phyloP scores from a whole-genome alignment of 2,888 invertebrate species.

The Carabus problematicus region DNA sequence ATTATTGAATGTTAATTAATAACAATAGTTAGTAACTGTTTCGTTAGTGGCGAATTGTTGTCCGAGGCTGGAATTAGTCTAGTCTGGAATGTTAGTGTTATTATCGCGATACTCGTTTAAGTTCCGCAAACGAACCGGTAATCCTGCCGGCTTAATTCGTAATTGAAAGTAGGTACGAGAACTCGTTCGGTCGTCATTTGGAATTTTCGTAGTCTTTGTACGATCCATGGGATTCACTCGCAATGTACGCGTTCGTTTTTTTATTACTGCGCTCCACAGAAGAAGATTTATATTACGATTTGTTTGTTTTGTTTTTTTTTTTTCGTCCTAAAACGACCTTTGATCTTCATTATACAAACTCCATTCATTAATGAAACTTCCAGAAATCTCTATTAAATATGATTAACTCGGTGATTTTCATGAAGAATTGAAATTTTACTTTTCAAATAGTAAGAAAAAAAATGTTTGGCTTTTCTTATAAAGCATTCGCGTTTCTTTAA shows the following conservation, averaged over 20 bases:
- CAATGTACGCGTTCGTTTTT: too few species aligned
- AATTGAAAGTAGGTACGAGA: constrained; percentile 27
- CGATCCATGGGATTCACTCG: constrained; percentile 14
- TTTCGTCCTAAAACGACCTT: too few species aligned
- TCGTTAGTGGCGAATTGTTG: background rate
- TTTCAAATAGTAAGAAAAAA: too few species aligned
- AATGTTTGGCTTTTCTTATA: too few species aligned
- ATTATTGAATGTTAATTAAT: too few species aligned
- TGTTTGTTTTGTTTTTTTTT: background rate
- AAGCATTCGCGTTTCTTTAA: too few species aligned
- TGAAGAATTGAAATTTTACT: too few species aligned
- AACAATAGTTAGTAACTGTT: background rate
- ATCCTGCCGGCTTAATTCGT: constrained; percentile 32
- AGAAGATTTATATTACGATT: constrained; percentile 7
- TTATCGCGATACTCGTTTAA: constrained; percentile 17
- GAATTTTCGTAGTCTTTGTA: constrained; percentile 30
- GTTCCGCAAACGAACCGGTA: constrained; percentile 31
- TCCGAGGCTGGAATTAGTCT: background rate
- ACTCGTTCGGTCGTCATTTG: constrained; percentile 24
- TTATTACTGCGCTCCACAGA: background rate
- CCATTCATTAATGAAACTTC: too few species aligned
- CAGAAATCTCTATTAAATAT: too few species aligned
- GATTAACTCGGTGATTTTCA: too few species aligned
- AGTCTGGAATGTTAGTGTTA: constrained; percentile 13
- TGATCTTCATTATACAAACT: too few species aligned